Evolutionary conservation across 2,888 invertebrate genomes (phyloP), one percentile per base, ranked within the genome.

Genomic region (Ecliptopera silaceata): DNA sequence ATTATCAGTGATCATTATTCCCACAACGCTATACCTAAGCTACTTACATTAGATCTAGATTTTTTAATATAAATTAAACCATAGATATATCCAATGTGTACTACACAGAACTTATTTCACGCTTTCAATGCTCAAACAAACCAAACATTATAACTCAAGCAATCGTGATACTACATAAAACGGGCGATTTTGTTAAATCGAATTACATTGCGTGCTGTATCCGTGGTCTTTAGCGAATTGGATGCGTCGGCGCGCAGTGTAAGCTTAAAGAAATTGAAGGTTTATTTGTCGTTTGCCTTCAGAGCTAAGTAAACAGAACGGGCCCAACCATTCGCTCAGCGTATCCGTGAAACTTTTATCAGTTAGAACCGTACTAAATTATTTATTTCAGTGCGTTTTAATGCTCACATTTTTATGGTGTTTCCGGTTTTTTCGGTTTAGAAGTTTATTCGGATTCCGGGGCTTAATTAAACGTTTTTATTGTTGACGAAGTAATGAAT

Each of bases 371-470:
- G 51, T 45, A 59, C 63, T 76, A 76, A 76, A 76, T 74, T 65
- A 76, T 76, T 72, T 74, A 76, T 71, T 72, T 68, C 63, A 56
- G 56, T 62, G 69, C 74, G 70, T 70, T 75, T 73, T 75, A 75
- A 75, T 75, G 67, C 74, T 57, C 65, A 66, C 64, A 64, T 65
- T 70, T 74, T 74, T 71, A 74, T 70, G 65, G 64, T 64, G 64
- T 63, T 72, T 68, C 59, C 63, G 57, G 55, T 59, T 71, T 69
- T 75, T 75, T 72, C 61, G 63, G 56, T 72, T 72, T 68, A 53
- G 63, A 52, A 61, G 62, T 69, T 71, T 72, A 73, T 76, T 72
- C 63, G 58, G 62, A 72, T 72, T 68, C 65, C 58, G 47, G 43
- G 49, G 38, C 53, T 64, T 59, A 52, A 58, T 63, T 57, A 49